These are phyloP conservation scores for Pituophis catenifer DNA, from an alignment of 2,113 vertebrate genomes.

Conservation along the genomic window DNA sequence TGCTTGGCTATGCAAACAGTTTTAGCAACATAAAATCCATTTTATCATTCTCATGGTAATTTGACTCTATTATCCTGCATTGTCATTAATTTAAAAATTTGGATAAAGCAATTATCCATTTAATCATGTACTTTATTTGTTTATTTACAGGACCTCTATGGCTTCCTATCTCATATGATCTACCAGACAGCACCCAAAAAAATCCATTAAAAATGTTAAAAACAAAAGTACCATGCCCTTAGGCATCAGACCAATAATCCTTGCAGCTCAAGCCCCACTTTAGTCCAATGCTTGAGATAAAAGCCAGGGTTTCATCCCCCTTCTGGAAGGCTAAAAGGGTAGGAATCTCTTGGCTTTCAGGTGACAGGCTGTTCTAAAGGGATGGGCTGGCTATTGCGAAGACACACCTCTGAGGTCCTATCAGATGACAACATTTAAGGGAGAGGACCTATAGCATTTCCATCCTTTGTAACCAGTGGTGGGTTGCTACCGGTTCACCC, in stretches of 20 bases:
- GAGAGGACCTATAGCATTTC: neutral
- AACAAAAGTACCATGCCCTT: neutral
- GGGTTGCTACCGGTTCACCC: no score
- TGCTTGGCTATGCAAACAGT: neutral
- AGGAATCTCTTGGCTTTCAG: neutral
- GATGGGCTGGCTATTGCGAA: neutral
- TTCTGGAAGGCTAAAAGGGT: neutral
- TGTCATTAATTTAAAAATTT: slow-evolving; percentile 1
- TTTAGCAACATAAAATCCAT: neutral
- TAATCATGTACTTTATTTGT: neutral
- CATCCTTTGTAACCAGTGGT: neutral
- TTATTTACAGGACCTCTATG: neutral
- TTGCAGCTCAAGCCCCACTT: neutral
- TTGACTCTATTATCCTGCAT: neutral
- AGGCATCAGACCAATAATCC: neutral
- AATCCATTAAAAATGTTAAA: neutral
- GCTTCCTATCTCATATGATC: neutral
- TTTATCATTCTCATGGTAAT: neutral
- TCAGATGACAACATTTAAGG: neutral
- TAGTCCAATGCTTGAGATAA: neutral
- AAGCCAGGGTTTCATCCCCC: neutral
- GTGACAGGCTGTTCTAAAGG: neutral
- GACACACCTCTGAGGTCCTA: neutral
- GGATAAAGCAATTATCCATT: neutral
- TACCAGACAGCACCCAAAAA: neutral